Conservation (phyloP, 2,888 invertebrate species). For the Cremastinae sp. region DNA sequence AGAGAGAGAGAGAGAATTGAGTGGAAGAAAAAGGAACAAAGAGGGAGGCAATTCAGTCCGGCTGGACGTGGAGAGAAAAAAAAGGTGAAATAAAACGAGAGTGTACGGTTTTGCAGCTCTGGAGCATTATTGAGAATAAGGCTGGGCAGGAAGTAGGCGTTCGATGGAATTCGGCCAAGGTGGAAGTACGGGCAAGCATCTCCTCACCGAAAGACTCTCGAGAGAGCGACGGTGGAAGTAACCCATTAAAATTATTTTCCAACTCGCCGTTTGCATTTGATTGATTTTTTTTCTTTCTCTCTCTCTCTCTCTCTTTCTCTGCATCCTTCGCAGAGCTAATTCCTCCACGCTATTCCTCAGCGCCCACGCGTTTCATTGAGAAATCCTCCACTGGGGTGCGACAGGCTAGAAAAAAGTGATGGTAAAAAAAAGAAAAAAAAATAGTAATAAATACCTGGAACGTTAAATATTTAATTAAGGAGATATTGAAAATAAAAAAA, state of each 20-base stretch:
- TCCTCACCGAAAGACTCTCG: constrained; percentile 38
- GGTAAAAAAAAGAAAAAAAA: not conserved
- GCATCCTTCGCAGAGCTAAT: not conserved
- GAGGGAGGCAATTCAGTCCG: constrained; percentile 50
- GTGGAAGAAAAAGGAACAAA: too few species aligned
- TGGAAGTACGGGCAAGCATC: constrained; percentile 63
- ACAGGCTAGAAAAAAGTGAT: not conserved
- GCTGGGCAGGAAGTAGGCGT: constrained; percentile 79
- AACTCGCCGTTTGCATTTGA: constrained; percentile 12
- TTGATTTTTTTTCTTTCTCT: constrained; percentile 14
- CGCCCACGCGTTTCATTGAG: constrained; percentile 59
- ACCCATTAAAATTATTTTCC: constrained; percentile 69
- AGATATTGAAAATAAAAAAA: too few species aligned
- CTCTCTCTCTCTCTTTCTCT: too few species aligned
- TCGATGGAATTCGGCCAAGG: constrained; percentile 79
- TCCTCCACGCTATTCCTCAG: not conserved
- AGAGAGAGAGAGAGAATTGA: constrained; percentile 43
- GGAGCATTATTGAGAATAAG: constrained; percentile 69
- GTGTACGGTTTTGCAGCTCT: constrained; percentile 25
- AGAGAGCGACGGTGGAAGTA: constrained; percentile 71
- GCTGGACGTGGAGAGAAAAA: constrained; percentile 27
- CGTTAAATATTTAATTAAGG: too few species aligned
- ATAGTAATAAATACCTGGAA: too few species aligned
- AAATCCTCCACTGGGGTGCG: constrained; percentile 30
- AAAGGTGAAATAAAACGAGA: not conserved